Evolutionary conservation across 2,888 invertebrate genomes (phyloP).

Genomic region (Nephrocerus scutellatus): DNA sequence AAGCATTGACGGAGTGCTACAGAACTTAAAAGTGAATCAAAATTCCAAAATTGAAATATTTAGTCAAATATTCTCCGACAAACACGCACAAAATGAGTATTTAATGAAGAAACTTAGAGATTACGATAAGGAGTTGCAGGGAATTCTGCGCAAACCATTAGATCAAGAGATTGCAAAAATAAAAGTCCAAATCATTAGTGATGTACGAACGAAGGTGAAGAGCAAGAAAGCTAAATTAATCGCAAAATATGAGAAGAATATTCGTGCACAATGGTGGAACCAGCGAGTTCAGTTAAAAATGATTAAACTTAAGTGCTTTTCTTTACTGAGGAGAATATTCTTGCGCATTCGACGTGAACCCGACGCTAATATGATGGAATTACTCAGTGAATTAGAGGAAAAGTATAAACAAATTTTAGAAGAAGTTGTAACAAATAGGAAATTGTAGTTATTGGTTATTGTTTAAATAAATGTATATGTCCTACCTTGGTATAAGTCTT

Average conservation of each 20-base stretch:
- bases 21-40: no score
- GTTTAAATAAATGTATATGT: no score
- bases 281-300: constrained; percentile 28
- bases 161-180: constrained; percentile 15
- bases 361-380: constrained; percentile 20
- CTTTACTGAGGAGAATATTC: constrained; percentile 30
- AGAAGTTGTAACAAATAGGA: no score
- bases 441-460: no score
- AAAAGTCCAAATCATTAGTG: constrained; percentile 16
- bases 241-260: constrained; percentile 23
- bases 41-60: constrained; percentile 19
- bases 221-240: constrained; percentile 22
- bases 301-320: constrained; percentile 28
- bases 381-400: constrained; percentile 23
- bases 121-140: constrained; percentile 25
- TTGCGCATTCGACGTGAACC: constrained; percentile 22
- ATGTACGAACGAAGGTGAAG: constrained; percentile 23
- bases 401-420: constrained; percentile 21
- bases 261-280: constrained; percentile 23
- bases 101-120: constrained; percentile 17
- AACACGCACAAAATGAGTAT: constrained; percentile 14
- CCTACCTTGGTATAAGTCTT: no score
- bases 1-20: no score
- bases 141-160: constrained; percentile 19
- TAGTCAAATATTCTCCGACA: constrained; percentile 16